Percentiles rank a stretch among this genome's conserved stretches.
Evolutionary conservation across 2,888 invertebrate genomes (phyloP).

Genomic region (Ectemnius continuus): DNA sequence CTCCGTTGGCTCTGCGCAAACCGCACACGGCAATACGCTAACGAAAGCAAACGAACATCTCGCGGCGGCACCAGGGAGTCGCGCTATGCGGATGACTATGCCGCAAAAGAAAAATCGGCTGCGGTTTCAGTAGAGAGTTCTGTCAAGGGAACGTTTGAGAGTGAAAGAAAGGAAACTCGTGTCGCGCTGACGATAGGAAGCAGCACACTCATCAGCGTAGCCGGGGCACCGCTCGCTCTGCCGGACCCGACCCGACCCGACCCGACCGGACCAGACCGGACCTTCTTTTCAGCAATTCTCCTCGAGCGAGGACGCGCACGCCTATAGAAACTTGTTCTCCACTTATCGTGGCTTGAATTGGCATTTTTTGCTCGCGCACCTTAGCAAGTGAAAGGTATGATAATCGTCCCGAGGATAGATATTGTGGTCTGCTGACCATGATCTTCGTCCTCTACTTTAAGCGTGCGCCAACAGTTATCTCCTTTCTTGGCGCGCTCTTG

Average conservation of each 20-base stretch:
- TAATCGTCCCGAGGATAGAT: constrained; percentile 7
- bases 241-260: too few relatives aligned
- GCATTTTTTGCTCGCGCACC: not conserved
- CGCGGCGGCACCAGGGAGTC: constrained; percentile 2
- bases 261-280: too few relatives aligned
- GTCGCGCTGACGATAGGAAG: not conserved
- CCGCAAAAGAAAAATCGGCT: not conserved
- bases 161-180: constrained; percentile 9
- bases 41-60: constrained; percentile 7
- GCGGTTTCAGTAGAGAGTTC: constrained; percentile 7
- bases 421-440: constrained; percentile 4
- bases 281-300: not conserved
- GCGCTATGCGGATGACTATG: constrained; percentile 2
- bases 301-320: not conserved
- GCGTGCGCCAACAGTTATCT: too few relatives aligned
- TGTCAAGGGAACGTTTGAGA: constrained; percentile 4
- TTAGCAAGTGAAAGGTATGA: constrained; percentile 10
- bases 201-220: not conserved
- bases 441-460: constrained; percentile 6
- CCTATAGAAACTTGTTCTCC: not conserved
- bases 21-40: not conserved
- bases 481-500: too few relatives aligned
- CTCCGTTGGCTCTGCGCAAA: too few relatives aligned
- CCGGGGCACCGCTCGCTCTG: too few relatives aligned
- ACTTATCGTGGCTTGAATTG: constrained; percentile 2